These are phyloP conservation scores for Salvelinus alpinus DNA, from an alignment of 2,113 vertebrate species.

Conservation along the genomic window DNA sequence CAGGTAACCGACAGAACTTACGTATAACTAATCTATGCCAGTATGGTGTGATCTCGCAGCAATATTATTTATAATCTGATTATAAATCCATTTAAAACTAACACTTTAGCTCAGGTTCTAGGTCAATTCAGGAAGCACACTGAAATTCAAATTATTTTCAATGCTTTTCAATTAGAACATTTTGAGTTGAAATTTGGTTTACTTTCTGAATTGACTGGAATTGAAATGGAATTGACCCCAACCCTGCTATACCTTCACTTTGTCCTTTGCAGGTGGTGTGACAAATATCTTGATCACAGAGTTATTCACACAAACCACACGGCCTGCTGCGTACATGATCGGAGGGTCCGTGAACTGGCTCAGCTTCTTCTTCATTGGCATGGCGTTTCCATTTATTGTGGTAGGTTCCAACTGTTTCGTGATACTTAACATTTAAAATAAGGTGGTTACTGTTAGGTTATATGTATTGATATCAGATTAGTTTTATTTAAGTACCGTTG, in stretches of 20 bases:
- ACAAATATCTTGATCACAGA: constrained; percentile 78
- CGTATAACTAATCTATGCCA: too few species aligned
- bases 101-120: too few species aligned
- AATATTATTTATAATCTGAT: neutral
- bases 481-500: neutral
- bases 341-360: constrained; percentile 74
- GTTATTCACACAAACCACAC: constrained; percentile 76
- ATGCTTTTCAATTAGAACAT: too few species aligned
- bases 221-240: too few species aligned
- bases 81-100: neutral
- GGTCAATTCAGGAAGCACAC: too few species aligned
- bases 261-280: constrained; percentile 70
- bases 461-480: neutral
- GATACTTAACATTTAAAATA: too few species aligned
- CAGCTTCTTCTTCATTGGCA: constrained; percentile 75
- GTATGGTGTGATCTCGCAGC: neutral
- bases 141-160: too few species aligned
- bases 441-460: too few species aligned
- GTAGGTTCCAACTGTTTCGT: constrained; percentile 53
- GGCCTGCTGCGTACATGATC: constrained; percentile 75
- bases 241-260: neutral
- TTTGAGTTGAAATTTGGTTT: too few species aligned
- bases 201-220: too few species aligned
- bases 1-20: constrained; percentile 69
- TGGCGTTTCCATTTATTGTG: constrained; percentile 80